Conservation (phyloP, 2,797 vertebrate genomes). For the Acridotheres tristis region DNA sequence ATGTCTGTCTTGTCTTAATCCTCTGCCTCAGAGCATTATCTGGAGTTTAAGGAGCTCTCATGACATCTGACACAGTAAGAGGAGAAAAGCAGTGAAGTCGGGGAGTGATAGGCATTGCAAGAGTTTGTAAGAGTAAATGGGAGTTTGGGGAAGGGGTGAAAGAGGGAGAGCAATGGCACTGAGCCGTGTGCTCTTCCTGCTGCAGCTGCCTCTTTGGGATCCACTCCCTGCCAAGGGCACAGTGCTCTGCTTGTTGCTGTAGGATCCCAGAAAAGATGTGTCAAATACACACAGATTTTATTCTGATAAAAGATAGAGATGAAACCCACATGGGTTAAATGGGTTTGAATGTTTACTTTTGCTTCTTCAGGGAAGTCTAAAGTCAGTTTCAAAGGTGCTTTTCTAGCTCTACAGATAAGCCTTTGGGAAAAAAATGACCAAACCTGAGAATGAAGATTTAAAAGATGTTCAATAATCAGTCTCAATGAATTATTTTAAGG, state of each 20-base stretch:
- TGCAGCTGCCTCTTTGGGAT: not conserved
- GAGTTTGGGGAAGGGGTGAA: not conserved
- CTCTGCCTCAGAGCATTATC: not conserved
- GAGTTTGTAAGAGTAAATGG: not conserved
- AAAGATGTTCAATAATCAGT: not conserved
- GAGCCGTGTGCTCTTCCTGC: not conserved
- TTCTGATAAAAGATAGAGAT: not conserved
- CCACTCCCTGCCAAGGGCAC: accelerated
- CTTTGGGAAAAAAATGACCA: not conserved
- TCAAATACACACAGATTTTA: not conserved
- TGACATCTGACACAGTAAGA: not conserved
- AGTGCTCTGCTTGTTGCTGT: not conserved
- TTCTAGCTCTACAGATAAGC: not conserved
- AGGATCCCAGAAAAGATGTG: not conserved
- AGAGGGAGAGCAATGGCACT: not conserved
- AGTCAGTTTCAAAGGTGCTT: not conserved
- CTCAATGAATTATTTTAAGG: not conserved
- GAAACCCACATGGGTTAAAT: not conserved
- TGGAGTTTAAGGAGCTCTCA: not conserved
- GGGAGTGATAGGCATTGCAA: not conserved
- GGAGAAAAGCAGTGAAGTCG: not conserved
- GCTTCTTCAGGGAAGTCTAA: not conserved
- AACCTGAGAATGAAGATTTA: not conserved
- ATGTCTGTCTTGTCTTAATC: not conserved
- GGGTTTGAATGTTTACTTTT: not conserved